Evolutionary conservation across 2,888 invertebrate species (phyloP), one percentile per base, ranked within the genome.

Genomic region (Andrena bicolor): DNA sequence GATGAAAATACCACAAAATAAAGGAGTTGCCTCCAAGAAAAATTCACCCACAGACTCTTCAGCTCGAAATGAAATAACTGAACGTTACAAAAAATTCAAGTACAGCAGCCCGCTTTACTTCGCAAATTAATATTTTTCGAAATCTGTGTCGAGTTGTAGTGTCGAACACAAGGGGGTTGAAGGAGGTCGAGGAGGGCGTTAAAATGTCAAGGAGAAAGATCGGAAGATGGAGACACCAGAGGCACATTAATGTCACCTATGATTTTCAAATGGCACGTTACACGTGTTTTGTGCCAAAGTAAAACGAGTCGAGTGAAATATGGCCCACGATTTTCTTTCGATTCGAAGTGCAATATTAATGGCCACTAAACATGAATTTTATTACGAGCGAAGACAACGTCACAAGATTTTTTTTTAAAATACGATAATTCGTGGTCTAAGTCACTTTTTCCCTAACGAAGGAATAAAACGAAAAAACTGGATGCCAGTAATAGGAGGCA

Each of bases 171-270:
- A 51, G 49, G 13, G 20, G 13, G 51, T 30, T 66, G 28, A 66
- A 51, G 66, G 65, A 49, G 48, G 48, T 49, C 65, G 26, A 26
- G 65, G n/a, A 28, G 65, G n/a, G 10, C 10, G 23, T 28, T 49
- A 65, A 48, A 65, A 65, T 65, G 48, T 65, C 65, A 65, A 64
- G 64, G 28, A 41, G 64, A 64, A 64, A 64, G 48, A 48, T 51
- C 32, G 16, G n/a, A 32, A 20, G 16, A 49, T 16, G 51, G 51
- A 53, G 32, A 2, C 41, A 61, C 16, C 56, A 5, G 65, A 48
- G 41, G 16, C 16, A 49, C 13, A 16, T 28, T 28, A 56, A 32
- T 69, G 26, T 69, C 53, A 35, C 41, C 41, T 41, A 41, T 16
- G 41, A 41, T 41, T 23, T 35, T 26, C 35, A 28, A 51, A 51